Conservation (phyloP, 2,113 vertebrate genomes). For the Cromileptes altivelis region DNA sequence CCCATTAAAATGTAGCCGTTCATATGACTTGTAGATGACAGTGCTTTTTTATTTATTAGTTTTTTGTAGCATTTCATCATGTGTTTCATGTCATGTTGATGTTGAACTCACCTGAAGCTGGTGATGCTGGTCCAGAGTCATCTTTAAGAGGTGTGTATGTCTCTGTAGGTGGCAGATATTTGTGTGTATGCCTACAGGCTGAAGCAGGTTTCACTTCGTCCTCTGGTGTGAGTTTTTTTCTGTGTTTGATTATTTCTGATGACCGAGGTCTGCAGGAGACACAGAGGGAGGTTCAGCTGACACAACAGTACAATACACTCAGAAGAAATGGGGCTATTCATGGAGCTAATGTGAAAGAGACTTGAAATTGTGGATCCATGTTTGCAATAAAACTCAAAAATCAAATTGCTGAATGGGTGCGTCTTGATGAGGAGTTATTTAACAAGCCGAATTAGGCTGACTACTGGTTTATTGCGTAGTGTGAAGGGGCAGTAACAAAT, state of each 20-base stretch:
- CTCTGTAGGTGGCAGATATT: background rate
- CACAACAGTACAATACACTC: background rate
- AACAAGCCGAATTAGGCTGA: background rate
- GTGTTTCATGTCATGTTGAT: background rate
- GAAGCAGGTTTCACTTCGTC: background rate
- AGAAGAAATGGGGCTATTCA: background rate
- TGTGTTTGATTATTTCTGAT: background rate
- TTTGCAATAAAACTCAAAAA: background rate
- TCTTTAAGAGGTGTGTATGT: constrained; percentile 4
- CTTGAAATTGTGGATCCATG: no score
- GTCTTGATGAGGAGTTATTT: background rate
- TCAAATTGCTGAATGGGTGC: background rate
- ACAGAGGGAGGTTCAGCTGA: constrained; percentile 4
- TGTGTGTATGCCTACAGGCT: background rate
- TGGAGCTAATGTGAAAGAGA: background rate
- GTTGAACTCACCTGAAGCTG: constrained; percentile 3
- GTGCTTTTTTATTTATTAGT: background rate
- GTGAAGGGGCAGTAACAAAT: background rate
- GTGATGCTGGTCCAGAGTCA: background rate
- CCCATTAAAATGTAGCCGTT: background rate
- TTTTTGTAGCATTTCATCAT: background rate
- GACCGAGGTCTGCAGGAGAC: constrained; percentile 35
- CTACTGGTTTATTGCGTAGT: background rate
- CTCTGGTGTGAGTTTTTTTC: constrained; percentile 7
- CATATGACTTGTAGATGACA: constrained; percentile 26